Evolutionary conservation across 2,797 vertebrate genomes (phyloP).

Genomic region (Eidolon dupreanum): DNA sequence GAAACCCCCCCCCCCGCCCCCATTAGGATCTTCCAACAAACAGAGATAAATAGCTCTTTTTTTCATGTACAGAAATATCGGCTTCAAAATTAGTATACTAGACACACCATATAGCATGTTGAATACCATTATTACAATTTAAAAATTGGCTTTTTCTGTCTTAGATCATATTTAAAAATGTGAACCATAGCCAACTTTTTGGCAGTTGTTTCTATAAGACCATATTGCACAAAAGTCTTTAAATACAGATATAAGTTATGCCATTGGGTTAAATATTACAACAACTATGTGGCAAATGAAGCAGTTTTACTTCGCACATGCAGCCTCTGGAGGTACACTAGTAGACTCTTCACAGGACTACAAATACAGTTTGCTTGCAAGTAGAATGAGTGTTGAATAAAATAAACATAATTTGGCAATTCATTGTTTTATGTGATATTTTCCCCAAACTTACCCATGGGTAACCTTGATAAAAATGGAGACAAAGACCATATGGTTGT

Average conservation of each 20-base stretch:
- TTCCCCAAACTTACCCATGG: constrained; percentile 82
- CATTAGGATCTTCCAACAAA: constrained; percentile 81
- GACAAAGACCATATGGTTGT: constrained; percentile 84
- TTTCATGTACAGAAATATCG: constrained; percentile 85
- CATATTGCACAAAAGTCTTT: constrained; percentile 88
- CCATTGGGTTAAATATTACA: constrained; percentile 87
- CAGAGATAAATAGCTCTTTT: constrained; percentile 85
- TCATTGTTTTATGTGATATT: constrained; percentile 78
- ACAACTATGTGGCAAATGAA: constrained; percentile 86
- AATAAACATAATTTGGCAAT: constrained; percentile 87
- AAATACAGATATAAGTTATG: constrained; percentile 87
- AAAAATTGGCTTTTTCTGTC: constrained; percentile 84
- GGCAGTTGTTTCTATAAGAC: constrained; percentile 85
- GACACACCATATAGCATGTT: constrained; percentile 82
- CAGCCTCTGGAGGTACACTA: constrained; percentile 85
- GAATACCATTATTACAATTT: constrained; percentile 82
- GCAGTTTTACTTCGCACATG: constrained; percentile 88
- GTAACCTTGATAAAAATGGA: constrained; percentile 86
- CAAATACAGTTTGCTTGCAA: constrained; percentile 84
- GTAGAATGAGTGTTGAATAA: constrained; percentile 83
- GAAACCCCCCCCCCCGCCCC: constrained; percentile 56
- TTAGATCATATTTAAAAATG: constrained; percentile 83
- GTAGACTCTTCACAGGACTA: constrained; percentile 85
- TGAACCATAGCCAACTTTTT: constrained; percentile 83
- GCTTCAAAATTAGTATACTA: constrained; percentile 86